Evolutionary conservation across 2,113 vertebrate species (phyloP).

Genomic region (Takifugu flavidus): DNA sequence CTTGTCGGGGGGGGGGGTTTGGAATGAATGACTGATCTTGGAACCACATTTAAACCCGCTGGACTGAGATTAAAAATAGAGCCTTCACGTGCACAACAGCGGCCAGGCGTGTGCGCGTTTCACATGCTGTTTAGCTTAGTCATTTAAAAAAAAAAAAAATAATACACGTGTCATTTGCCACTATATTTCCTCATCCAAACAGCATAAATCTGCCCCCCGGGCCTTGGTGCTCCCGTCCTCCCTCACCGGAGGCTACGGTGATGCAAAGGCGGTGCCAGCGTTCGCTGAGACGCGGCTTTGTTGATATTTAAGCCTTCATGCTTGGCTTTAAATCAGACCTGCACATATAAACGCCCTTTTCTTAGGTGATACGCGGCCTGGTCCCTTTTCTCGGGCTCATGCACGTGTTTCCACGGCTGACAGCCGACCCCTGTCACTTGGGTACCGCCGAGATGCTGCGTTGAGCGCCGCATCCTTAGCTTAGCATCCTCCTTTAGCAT

Average conservation of each 20-base stretch:
- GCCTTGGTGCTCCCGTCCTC: slow-evolving; percentile 1
- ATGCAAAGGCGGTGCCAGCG: slow-evolving; percentile 68
- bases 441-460: slow-evolving; percentile 51
- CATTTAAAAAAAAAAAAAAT: neutral
- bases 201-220: neutral
- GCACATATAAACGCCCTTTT: no score
- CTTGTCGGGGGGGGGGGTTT: neutral
- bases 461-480: slow-evolving; percentile 38
- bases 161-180: neutral
- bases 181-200: neutral
- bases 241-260: slow-evolving; percentile 11
- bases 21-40: slow-evolving; percentile 43
- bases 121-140: no score
- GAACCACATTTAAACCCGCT: neutral
- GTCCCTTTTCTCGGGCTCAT: neutral
- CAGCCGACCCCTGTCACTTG: slow-evolving; percentile 1
- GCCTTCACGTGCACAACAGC: no score
- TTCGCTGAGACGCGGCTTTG: slow-evolving; percentile 39
- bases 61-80: neutral
- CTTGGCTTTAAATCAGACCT: neutral
- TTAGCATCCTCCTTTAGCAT: slow-evolving; percentile 28
- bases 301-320: neutral
- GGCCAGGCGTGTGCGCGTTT: neutral
- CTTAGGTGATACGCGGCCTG: neutral
- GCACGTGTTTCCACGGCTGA: neutral